phyloP scores from a whole-genome alignment of 2,888 invertebrate species.

The Xestobium rufovillosum region DNA sequence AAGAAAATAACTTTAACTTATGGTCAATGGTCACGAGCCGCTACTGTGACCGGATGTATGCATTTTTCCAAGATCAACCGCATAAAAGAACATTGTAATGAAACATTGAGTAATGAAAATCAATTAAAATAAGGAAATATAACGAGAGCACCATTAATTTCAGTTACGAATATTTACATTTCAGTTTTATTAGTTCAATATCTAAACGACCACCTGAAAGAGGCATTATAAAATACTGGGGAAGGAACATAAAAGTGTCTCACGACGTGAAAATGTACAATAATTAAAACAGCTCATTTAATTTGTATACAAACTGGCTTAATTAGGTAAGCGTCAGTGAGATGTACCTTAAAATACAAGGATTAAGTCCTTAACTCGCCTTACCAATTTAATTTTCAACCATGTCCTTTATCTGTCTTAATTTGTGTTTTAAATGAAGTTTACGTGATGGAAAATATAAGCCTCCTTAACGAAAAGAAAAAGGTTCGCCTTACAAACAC shows the following conservation, averaged over 20 bases:
- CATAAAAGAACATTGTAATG: too few relatives aligned
- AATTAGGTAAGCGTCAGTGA: constrained; percentile 17
- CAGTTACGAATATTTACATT: too few relatives aligned
- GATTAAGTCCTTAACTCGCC: constrained; percentile 35
- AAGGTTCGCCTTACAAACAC: constrained; percentile 15
- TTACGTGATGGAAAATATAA: constrained; percentile 30
- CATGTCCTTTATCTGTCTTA: constrained; percentile 32
- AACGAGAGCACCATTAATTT: too few relatives aligned
- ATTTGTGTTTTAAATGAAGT: constrained; percentile 35
- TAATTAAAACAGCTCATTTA: constrained; percentile 14
- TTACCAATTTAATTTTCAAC: constrained; percentile 29
- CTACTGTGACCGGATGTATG: too few relatives aligned
- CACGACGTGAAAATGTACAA: constrained; percentile 14
- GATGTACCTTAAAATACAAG: constrained; percentile 28
- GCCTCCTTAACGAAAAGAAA: constrained; percentile 18
- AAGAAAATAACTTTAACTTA: too few relatives aligned
- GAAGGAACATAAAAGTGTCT: constrained; percentile 11
- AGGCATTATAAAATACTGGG: too few relatives aligned
- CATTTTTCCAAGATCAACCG: too few relatives aligned
- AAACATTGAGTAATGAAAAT: too few relatives aligned
- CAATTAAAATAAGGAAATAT: too few relatives aligned
- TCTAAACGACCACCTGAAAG: too few relatives aligned
- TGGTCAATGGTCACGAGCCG: too few relatives aligned
- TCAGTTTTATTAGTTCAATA: too few relatives aligned
- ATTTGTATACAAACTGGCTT: constrained; percentile 17